phyloP scores from a whole-genome alignment of 2,797 vertebrate species.

The Megaceryle alcyon region DNA sequence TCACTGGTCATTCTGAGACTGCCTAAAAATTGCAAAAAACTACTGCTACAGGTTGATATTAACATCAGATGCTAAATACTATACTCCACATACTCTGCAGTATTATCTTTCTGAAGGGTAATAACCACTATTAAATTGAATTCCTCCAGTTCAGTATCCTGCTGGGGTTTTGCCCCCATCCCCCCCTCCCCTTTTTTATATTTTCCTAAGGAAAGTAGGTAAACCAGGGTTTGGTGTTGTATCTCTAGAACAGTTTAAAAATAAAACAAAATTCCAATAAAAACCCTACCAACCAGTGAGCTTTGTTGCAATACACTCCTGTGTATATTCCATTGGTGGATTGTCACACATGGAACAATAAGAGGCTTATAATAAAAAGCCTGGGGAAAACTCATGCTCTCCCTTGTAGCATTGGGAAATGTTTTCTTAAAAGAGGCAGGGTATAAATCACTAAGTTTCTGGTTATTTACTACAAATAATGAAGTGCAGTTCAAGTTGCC shows the following conservation, averaged over 20 bases:
- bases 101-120: not conserved
- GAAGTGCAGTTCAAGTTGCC: not conserved
- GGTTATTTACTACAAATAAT: not conserved
- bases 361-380: not conserved
- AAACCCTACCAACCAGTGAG: not conserved
- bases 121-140: not conserved
- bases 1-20: accelerated
- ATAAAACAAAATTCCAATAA: not conserved
- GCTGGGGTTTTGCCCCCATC: not conserved
- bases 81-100: not conserved
- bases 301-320: not conserved
- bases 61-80: not conserved
- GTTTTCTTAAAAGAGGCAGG: not conserved
- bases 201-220: not conserved
- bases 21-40: not conserved
- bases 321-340: not conserved
- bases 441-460: not conserved
- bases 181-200: no score
- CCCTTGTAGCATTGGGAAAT: not conserved
- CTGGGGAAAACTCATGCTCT: accelerated
- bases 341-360: not conserved
- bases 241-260: not conserved
- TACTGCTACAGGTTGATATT: not conserved
- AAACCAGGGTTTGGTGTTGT: not conserved
- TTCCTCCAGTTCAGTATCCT: not conserved